Evolutionary conservation across 2,113 vertebrate genomes (phyloP).

Genomic region (Sebastes schlegelii): DNA sequence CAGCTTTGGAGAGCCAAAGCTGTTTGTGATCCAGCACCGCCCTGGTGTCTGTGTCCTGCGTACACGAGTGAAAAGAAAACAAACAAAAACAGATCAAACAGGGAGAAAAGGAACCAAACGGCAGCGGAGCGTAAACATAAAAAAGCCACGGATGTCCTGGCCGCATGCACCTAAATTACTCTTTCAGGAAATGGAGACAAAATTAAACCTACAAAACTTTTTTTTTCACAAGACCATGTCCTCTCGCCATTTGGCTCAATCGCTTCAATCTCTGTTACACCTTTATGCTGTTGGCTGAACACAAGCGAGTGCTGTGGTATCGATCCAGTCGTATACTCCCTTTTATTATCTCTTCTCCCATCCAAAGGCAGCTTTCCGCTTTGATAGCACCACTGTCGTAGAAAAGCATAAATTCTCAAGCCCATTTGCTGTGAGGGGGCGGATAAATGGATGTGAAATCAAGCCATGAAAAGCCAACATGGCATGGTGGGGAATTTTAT

Average conservation of each 20-base stretch:
- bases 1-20: slow-evolving; percentile 66
- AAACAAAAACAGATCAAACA: slow-evolving; percentile 43
- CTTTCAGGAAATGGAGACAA: slow-evolving; percentile 63
- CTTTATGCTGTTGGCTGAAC: slow-evolving; percentile 67
- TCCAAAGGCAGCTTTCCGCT: slow-evolving; percentile 71
- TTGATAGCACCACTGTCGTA: slow-evolving; percentile 67
- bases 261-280: slow-evolving; percentile 70
- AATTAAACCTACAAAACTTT: slow-evolving; percentile 75
- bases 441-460: slow-evolving; percentile 83
- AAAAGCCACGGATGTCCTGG: slow-evolving; percentile 40
- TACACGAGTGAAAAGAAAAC: slow-evolving; percentile 55
- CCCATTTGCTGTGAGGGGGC: slow-evolving; percentile 74
- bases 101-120: slow-evolving; percentile 22
- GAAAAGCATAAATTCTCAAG: slow-evolving; percentile 72
- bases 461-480: slow-evolving; percentile 78
- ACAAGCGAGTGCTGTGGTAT: slow-evolving; percentile 70
- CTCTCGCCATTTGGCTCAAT: slow-evolving; percentile 62
- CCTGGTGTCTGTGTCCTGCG: slow-evolving; percentile 60
- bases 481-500: slow-evolving; percentile 72
- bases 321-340: slow-evolving; percentile 68
- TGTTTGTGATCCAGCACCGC: slow-evolving; percentile 63
- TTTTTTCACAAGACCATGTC: slow-evolving; percentile 63
- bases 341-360: slow-evolving; percentile 77
- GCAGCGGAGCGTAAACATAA: slow-evolving; percentile 66
- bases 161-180: slow-evolving; percentile 45